Base-by-base conservation (phyloP, 2,888 invertebrate genomes). In the Raillietiella orientalis region DNA sequence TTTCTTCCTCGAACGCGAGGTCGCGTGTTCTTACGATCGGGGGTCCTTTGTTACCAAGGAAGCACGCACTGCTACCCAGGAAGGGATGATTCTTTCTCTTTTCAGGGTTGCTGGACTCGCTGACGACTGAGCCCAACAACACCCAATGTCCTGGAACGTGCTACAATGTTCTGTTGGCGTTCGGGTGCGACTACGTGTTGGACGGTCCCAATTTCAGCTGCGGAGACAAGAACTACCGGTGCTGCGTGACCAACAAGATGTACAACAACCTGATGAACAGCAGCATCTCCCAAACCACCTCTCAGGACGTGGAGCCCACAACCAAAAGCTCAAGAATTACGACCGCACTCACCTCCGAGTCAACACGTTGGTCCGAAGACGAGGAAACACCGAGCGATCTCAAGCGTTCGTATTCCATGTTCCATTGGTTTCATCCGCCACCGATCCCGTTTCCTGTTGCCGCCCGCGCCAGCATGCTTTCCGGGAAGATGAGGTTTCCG, bases 111-210 rank as follows among this genome's bases (percentile, higher is more conserved):
- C n/a, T 24, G 6, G 5, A 14, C n/a, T 24, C 19, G 14, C 17
- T 25, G 9, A 19, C 19, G n/a, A 19, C 19, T 8, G n/a, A 6
- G 19, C n/a, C 19, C 19, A 19, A 19, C 6, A 70, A 47, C 16
- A 32, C 35, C 20, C 66, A 72, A 44, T 79, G 79, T 41, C 77
- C 79, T 1, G 79, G 79, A 2, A 63, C 69, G 29, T 79, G 79
- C 46, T 69, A 75, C 32, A 74, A 77, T 41, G 61, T 71, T 6
- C 46, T 79, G 30, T 72, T 79, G 2, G 66, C 77, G 2, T 49
- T 77, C 31, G 67, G 77, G 38, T 79, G 79, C 44, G 65, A 66
- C 44, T 66, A 74, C 36, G 74, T 79, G 10, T 24, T 36, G 11
- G 36, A 37, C 28, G 31, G 36, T 16, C 34, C 34, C 12, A 25